Percentiles rank a stretch among this genome's conserved stretches.
These are phyloP conservation scores for Gymnoscelis rufifasciata DNA, from an alignment of 2,888 invertebrate species.

Conservation along the genomic window DNA sequence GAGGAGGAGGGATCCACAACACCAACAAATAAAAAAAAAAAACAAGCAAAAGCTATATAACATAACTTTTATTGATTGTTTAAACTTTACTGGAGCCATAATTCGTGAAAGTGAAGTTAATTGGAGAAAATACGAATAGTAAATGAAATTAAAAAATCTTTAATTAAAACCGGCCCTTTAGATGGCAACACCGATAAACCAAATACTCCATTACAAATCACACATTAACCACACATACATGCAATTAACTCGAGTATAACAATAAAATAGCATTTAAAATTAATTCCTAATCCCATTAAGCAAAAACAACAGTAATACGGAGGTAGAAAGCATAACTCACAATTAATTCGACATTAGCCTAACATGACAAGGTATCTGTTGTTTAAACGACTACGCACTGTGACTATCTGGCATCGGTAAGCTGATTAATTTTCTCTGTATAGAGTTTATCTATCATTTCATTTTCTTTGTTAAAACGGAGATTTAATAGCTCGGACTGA, in stretches of 20 bases:
- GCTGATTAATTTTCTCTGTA: constrained; percentile 39
- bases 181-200: constrained; percentile 13
- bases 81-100: no score
- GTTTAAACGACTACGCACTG: constrained; percentile 28
- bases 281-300: constrained; percentile 20
- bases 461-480: not conserved
- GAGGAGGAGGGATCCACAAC: no score
- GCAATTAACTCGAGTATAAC: constrained; percentile 16
- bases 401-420: constrained; percentile 39
- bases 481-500: no score
- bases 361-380: constrained; percentile 34
- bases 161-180: not conserved
- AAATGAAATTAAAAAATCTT: not conserved
- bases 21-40: no score
- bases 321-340: constrained; percentile 54
- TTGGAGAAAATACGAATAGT: not conserved
- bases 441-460: constrained; percentile 3
- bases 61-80: no score
- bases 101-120: not conserved
- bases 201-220: constrained; percentile 3
- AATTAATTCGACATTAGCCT: constrained; percentile 50
- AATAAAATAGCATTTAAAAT: constrained; percentile 18
- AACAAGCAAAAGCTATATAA: no score
- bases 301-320: constrained; percentile 23
- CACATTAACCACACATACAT: constrained; percentile 9